Conservation (phyloP, 2,797 vertebrate genomes). For the Neosilurus mollespiculum region DNA sequence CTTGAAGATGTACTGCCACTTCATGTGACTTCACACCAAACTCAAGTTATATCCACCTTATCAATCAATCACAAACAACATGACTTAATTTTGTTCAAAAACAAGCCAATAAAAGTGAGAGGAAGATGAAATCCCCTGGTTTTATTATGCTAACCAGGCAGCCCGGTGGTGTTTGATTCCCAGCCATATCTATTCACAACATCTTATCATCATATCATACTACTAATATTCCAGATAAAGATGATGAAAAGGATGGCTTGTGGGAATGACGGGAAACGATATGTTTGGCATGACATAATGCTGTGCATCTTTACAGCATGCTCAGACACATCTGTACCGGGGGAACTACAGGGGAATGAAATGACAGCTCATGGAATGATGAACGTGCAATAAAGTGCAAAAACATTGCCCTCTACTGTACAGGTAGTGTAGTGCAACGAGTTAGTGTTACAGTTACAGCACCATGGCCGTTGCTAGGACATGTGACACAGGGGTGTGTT, state of each 20-base stretch:
- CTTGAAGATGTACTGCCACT: not conserved
- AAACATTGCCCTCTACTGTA: conserved; percentile 69
- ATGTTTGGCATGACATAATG: conserved; percentile 34
- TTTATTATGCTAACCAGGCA: not conserved
- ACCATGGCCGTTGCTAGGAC: not conserved
- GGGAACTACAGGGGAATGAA: not conserved
- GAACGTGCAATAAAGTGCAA: conserved; percentile 38
- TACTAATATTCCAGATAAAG: conserved; percentile 19
- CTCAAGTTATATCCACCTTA: not conserved
- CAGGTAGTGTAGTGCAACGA: conserved; percentile 32
- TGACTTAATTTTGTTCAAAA: not conserved
- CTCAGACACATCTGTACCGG: conserved; percentile 26
- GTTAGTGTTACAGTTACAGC: not conserved
- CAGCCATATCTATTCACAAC: conserved; percentile 12
- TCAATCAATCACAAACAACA: not conserved
- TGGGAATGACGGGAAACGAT: conserved; percentile 10
- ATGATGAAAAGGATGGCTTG: conserved; percentile 35
- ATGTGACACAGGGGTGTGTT: conserved; percentile 2
- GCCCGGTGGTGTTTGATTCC: not conserved
- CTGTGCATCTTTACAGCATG: conserved; percentile 9
- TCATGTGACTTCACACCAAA: not conserved
- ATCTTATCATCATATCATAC: conserved; percentile 19
- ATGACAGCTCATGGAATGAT: not conserved
- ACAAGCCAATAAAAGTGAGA: not conserved
- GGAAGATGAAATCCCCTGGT: not conserved